Base-by-base conservation (phyloP, 2,888 invertebrate genomes). In the Uloborus plumipes region DNA sequence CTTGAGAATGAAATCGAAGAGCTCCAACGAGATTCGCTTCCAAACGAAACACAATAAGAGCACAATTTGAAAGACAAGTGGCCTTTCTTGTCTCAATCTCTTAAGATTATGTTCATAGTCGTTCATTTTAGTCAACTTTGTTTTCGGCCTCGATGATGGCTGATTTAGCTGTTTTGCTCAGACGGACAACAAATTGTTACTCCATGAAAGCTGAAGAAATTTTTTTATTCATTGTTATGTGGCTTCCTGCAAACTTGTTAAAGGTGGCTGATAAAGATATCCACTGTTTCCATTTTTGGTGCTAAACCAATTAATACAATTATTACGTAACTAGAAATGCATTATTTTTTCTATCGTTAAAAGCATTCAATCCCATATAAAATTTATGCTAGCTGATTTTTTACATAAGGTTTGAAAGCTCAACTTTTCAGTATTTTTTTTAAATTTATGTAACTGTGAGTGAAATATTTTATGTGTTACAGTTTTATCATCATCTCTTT, bases 1-100 rank as follows among this genome's bases (percentile, higher is more conserved):
- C 76, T 84, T 20, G 84, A 84, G 69, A 84, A 84, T 69, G 84
- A 84, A 71, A 84, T 84, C 31, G 81, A 84, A 76, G 84, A 84
- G 74, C 84, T 81, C 78, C 75, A 84, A 53, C 70, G 62, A 69
- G 81, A 84, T 55, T 70, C 75, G 77, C 75, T 75, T 76, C 83
- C 73, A 77, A 75, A 77, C 70, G 77, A 76, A 77, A 72, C 76
- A 73, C 77, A 83, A 72, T 77, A 70, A 81, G 62, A 83, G 83
- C 83, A 83, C 83, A 83, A 83, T 59, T 31, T 62, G 59, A 65
- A 39, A 72, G 82, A 82, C 75, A 71, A 70, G 81, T 74, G 81
- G 83, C 83, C 83, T 83, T 83, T 71, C 83, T 77, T 69, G 61
- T 77, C 67, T 73, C 76, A 55, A 62, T 61, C 67, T 69, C 53